These are phyloP conservation scores for Operophtera brumata DNA, from an alignment of 2,888 invertebrate species.

Conservation along the genomic window DNA sequence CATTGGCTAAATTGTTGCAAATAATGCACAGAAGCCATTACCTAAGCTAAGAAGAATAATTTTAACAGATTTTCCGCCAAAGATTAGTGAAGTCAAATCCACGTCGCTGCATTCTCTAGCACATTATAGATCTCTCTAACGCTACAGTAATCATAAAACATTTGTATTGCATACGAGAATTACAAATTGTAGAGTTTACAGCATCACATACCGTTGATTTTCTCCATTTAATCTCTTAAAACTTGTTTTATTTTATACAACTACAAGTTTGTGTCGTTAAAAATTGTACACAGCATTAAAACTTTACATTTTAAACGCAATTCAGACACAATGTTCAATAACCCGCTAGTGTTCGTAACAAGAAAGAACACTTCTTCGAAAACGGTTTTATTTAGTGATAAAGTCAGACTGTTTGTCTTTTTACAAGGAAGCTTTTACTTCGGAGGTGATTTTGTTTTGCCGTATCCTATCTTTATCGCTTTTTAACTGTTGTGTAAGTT, in stretches of 20 bases:
- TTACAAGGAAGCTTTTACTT: conserved; percentile 24
- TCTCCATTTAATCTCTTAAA: conserved; percentile 1
- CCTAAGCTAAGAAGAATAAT: too few species aligned
- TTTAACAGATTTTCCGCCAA: too few species aligned
- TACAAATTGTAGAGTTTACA: too few species aligned
- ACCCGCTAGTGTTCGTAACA: conserved; percentile 13
- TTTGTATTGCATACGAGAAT: too few species aligned
- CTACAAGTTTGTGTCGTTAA: conserved; percentile 12
- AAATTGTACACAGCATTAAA: background rate
- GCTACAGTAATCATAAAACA: too few species aligned
- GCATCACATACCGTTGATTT: too few species aligned
- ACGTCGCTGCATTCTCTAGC: too few species aligned
- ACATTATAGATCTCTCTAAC: too few species aligned
- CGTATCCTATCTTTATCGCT: conserved; percentile 15
- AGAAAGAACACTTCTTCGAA: conserved; percentile 17
- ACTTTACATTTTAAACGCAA: conserved; percentile 8
- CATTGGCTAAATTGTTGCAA: too few species aligned
- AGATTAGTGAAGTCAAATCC: too few species aligned
- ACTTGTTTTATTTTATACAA: background rate
- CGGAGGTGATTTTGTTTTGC: conserved; percentile 15
- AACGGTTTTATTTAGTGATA: conserved; percentile 30
- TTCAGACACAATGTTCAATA: conserved; percentile 15
- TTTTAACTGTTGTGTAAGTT: conserved; percentile 4
- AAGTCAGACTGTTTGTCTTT: conserved; percentile 22
- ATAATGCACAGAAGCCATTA: too few species aligned